Evolutionary conservation across 2,888 invertebrate genomes (phyloP).

Genomic region (Hirtodrosophila trivittata): DNA sequence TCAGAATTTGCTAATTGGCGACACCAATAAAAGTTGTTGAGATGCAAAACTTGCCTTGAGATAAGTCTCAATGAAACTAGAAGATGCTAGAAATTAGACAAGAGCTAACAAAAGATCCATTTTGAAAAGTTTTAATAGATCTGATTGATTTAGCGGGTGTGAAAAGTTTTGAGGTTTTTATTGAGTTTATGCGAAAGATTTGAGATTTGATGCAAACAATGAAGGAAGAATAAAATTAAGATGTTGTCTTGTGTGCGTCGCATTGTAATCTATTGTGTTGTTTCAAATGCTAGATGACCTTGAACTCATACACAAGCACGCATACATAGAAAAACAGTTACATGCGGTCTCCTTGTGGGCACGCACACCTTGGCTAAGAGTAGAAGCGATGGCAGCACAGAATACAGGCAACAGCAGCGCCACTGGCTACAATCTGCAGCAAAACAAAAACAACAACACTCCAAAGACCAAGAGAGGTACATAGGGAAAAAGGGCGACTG

Average conservation of each 20-base stretch:
- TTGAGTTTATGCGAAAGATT: constrained; percentile 12
- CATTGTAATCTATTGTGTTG: constrained; percentile 71
- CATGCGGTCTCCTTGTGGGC: constrained; percentile 66
- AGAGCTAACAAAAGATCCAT: too few relatives aligned
- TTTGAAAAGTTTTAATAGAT: too few relatives aligned
- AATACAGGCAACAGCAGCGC: constrained; percentile 16
- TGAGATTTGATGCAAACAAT: constrained; percentile 21
- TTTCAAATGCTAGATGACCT: constrained; percentile 83
- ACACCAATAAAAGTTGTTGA: too few relatives aligned
- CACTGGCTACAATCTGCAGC: constrained; percentile 53
- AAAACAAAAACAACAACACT: constrained; percentile 47
- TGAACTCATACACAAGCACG: constrained; percentile 76
- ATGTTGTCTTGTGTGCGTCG: constrained; percentile 61
- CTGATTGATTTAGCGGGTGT: too few relatives aligned
- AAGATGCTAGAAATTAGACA: too few relatives aligned
- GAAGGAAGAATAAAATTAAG: constrained; percentile 45
- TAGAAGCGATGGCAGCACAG: constrained; percentile 12
- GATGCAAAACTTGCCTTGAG: too few relatives aligned
- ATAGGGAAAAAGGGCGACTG: constrained; percentile 15
- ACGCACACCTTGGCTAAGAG: constrained; percentile 68
- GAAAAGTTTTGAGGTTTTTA: neutral
- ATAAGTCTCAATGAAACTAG: too few relatives aligned
- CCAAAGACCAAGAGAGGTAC: constrained; percentile 7
- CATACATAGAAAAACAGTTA: constrained; percentile 38
- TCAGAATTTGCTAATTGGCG: too few relatives aligned